phyloP scores from a whole-genome alignment of 1,140 invertebrate genomes.

The Drosophila bipectinata region DNA sequence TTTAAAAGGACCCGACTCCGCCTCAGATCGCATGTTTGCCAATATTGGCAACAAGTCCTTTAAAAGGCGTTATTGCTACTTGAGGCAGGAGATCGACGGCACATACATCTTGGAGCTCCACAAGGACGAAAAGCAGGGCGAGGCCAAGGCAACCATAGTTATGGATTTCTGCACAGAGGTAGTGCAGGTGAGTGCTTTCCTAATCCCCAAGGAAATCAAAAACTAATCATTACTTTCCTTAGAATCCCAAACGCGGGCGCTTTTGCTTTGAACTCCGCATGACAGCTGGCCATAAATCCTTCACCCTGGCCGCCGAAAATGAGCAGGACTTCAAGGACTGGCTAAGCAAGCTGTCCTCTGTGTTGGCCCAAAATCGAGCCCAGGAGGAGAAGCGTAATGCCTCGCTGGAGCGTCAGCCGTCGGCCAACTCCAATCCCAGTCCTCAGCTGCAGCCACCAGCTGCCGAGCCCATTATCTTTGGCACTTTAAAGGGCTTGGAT shows the following conservation, averaged over 20 bases:
- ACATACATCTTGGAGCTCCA: constrained; percentile 95
- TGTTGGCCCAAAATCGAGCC: constrained; percentile 90
- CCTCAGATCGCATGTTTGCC: constrained; percentile 92
- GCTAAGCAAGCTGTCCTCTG: constrained; percentile 89
- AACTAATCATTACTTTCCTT: constrained; percentile 22
- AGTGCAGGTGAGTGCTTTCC: constrained; percentile 87
- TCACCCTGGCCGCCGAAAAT: constrained; percentile 93
- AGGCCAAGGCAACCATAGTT: constrained; percentile 95
- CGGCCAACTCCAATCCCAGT: constrained; percentile 84
- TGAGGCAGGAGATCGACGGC: constrained; percentile 94
- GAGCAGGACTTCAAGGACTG: constrained; percentile 94
- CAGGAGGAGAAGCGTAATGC: constrained; percentile 89
- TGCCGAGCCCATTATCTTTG: constrained; percentile 84
- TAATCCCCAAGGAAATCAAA: not conserved
- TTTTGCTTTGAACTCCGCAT: constrained; percentile 95
- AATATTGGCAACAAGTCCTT: constrained; percentile 95
- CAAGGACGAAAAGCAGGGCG: constrained; percentile 96
- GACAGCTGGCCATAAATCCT: constrained; percentile 92
- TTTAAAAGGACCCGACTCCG: constrained; percentile 94
- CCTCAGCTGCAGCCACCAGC: constrained; percentile 50
- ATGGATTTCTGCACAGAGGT: constrained; percentile 96
- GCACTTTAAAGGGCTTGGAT: constrained; percentile 93
- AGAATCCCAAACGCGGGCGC: constrained; percentile 94
- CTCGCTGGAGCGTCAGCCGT: constrained; percentile 87
- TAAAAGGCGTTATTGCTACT: constrained; percentile 94